Evolutionary conservation across 2,113 vertebrate species (phyloP).

Genomic region (Microcebus griseorufus): DNA sequence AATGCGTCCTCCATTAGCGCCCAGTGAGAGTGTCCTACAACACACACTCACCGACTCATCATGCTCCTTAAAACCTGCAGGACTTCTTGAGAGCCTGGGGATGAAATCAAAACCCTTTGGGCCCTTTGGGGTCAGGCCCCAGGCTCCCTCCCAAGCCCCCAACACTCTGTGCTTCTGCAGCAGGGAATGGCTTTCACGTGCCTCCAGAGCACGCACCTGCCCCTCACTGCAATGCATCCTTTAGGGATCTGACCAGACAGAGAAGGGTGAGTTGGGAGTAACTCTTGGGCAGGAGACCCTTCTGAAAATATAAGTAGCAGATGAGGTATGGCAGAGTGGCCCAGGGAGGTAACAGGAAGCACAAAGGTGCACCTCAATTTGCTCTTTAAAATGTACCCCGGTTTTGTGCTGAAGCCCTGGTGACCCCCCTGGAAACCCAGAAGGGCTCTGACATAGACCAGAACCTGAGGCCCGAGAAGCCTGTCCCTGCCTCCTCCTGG

Average conservation of each 20-base stretch:
- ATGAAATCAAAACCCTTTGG: not conserved
- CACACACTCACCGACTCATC: not conserved
- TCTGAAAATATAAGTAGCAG: not conserved
- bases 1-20: not conserved
- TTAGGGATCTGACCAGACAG: not conserved
- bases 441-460: not conserved
- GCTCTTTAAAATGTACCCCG: not conserved
- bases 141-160: not conserved
- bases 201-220: not conserved
- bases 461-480: not conserved
- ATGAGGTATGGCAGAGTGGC: not conserved
- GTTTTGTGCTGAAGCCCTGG: not conserved
- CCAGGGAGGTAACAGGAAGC: not conserved
- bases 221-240: not conserved
- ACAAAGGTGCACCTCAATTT: not conserved
- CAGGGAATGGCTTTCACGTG: not conserved
- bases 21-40: not conserved
- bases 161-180: not conserved
- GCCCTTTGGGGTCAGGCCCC: not conserved
- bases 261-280: not conserved
- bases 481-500: not conserved
- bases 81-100: not conserved
- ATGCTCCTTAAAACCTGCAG: not conserved
- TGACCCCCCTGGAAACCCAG: not conserved
- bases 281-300: not conserved